Conservation (phyloP, 2,113 vertebrate genomes). For the Macaca nemestrina region DNA sequence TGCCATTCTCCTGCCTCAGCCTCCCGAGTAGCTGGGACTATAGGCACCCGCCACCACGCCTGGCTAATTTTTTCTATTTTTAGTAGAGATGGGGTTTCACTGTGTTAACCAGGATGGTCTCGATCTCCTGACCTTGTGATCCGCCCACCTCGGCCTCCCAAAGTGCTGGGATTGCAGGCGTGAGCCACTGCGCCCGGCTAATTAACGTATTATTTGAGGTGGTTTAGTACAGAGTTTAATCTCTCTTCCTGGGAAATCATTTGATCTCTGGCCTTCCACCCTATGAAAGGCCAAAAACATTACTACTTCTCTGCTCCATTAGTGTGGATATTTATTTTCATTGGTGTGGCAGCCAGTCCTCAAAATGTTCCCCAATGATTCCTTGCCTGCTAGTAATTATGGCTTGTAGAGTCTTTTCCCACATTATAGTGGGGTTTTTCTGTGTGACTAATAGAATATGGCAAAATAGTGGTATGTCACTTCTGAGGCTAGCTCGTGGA, state of each 20-base stretch:
- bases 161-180: too few species aligned
- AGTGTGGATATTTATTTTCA: neutral
- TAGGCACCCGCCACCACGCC: too few species aligned
- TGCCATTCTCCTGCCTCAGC: too few species aligned
- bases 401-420: neutral
- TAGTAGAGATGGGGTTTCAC: too few species aligned
- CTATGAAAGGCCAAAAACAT: neutral
- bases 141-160: too few species aligned
- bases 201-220: neutral
- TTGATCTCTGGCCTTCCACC: neutral
- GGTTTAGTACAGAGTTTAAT: neutral
- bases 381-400: neutral
- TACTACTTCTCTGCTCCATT: neutral
- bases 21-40: too few species aligned
- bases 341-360: neutral
- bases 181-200: neutral
- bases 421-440: neutral
- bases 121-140: too few species aligned
- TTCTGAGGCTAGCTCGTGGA: neutral
- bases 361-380: neutral
- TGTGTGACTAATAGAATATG: neutral
- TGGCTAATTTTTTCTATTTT: too few species aligned
- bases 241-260: neutral
- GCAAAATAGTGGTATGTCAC: neutral
- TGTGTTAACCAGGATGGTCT: too few species aligned